A percentile compares a stretch with the other conserved stretches of the same genome.
These are phyloP conservation scores for Sycophila sp. DNA, from an alignment of 1,140 invertebrate species.

Conservation along the genomic window DNA sequence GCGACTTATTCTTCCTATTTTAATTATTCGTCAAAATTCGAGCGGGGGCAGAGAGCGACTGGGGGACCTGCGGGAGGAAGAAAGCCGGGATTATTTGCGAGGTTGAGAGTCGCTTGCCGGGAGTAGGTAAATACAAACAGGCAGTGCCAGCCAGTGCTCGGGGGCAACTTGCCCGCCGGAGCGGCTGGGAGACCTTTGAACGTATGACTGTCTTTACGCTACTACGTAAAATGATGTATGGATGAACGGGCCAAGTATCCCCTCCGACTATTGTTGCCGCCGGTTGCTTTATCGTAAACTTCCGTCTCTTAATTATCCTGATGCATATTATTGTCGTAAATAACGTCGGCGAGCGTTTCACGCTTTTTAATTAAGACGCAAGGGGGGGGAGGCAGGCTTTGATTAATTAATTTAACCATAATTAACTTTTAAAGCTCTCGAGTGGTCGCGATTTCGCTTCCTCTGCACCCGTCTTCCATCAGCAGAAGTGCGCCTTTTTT, in stretches of 20 bases:
- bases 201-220: constrained; percentile 42
- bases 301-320: constrained; percentile 34
- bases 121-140: constrained; percentile 51
- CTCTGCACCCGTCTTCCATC: too few species aligned
- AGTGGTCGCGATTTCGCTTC: too few species aligned
- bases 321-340: constrained; percentile 36
- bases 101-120: constrained; percentile 43
- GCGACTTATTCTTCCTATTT: neutral
- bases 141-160: constrained; percentile 47
- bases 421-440: constrained; percentile 27
- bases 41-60: neutral
- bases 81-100: neutral
- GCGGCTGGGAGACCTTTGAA: constrained; percentile 42
- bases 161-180: constrained; percentile 22
- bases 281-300: constrained; percentile 21
- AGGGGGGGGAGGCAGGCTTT: neutral
- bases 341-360: constrained; percentile 9
- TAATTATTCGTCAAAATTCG: constrained; percentile 4
- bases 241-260: constrained; percentile 38
- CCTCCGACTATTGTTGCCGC: constrained; percentile 21
- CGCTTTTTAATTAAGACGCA: constrained; percentile 35
- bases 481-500: too few species aligned
- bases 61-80: neutral
- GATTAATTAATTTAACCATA: constrained; percentile 34
- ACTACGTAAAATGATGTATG: constrained; percentile 36